Conservation (phyloP, 2,888 invertebrate genomes). For the Tetragonisca angustula region DNA sequence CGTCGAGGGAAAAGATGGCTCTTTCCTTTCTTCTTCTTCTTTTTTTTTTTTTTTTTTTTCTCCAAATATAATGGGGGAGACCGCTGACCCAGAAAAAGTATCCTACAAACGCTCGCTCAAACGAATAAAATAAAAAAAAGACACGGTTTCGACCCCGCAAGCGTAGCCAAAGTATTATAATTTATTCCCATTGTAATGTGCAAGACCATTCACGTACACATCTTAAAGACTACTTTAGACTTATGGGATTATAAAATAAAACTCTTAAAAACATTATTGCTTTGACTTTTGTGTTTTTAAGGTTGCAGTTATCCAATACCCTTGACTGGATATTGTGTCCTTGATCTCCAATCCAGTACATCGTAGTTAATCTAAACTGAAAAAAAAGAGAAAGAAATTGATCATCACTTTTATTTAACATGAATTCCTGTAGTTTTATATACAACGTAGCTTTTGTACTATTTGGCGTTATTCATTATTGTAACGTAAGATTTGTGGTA, state of each 20-base stretch:
- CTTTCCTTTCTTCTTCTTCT: conserved; percentile 54
- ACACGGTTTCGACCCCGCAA: conserved; percentile 79
- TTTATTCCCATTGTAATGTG: conserved; percentile 84
- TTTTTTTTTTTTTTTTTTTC: conserved; percentile 51
- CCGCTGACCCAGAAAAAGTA: conserved; percentile 65
- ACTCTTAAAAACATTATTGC: conserved; percentile 73
- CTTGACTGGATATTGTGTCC: conserved; percentile 49
- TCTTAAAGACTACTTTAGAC: conserved; percentile 83
- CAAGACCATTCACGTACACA: conserved; percentile 82
- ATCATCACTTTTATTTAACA: conserved; percentile 56
- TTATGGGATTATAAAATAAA: conserved; percentile 84
- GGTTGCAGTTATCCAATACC: conserved; percentile 55
- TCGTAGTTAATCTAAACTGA: conserved; percentile 37
- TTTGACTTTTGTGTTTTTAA: conserved; percentile 66
- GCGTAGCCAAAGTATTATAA: conserved; percentile 84
- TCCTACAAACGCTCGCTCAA: conserved; percentile 71
- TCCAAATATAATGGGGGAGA: conserved; percentile 63
- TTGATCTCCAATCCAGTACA: conserved; percentile 46
- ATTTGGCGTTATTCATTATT: conserved; percentile 75
- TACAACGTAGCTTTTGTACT: conserved; percentile 71
- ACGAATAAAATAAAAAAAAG: conserved; percentile 65
- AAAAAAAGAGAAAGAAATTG: conserved; percentile 27
- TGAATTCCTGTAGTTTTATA: conserved; percentile 64
- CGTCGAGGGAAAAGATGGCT: conserved; percentile 72
- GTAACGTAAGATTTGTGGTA: conserved; percentile 79